Conservation (phyloP, 2,888 invertebrate genomes). For the Boloria selene region DNA sequence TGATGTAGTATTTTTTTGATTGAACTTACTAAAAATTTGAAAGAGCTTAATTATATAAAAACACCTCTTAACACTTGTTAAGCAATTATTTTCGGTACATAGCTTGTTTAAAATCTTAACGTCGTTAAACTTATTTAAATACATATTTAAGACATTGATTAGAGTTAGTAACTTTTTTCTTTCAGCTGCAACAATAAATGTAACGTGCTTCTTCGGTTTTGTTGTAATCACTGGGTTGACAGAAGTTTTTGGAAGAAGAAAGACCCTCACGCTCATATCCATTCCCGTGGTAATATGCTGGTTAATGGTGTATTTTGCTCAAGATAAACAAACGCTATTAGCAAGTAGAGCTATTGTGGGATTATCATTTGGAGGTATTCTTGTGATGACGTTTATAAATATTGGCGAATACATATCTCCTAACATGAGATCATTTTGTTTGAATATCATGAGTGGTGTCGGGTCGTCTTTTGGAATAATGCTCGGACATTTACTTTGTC, state of each 20-base stretch:
- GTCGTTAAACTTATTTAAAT: too few species aligned
- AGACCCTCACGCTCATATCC: constrained; percentile 27
- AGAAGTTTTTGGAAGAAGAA: constrained; percentile 33
- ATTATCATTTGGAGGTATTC: constrained; percentile 31
- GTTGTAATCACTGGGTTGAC: constrained; percentile 26
- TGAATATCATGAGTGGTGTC: constrained; percentile 30
- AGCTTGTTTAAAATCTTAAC: too few species aligned
- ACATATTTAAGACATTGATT: too few species aligned
- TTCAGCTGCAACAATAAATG: constrained; percentile 38
- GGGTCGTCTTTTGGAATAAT: constrained; percentile 26
- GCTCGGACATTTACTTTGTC: constrained; percentile 33
- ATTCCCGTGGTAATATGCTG: constrained; percentile 32
- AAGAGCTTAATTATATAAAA: too few species aligned
- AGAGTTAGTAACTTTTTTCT: constrained; percentile 8
- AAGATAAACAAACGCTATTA: constrained; percentile 27
- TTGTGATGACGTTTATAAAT: constrained; percentile 24
- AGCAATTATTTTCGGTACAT: too few species aligned
- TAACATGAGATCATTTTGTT: constrained; percentile 27
- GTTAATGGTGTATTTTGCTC: constrained; percentile 38
- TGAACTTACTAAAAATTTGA: too few species aligned
- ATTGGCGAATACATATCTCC: constrained; percentile 37
- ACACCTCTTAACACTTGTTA: too few species aligned
- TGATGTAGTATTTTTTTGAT: too few species aligned
- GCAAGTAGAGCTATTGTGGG: constrained; percentile 35
- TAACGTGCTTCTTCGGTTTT: constrained; percentile 35